Percentiles rank a stretch among this genome's conserved stretches.
These are phyloP conservation scores for Noctua pronuba DNA, from an alignment of 2,888 invertebrate genomes.

Conservation along the genomic window DNA sequence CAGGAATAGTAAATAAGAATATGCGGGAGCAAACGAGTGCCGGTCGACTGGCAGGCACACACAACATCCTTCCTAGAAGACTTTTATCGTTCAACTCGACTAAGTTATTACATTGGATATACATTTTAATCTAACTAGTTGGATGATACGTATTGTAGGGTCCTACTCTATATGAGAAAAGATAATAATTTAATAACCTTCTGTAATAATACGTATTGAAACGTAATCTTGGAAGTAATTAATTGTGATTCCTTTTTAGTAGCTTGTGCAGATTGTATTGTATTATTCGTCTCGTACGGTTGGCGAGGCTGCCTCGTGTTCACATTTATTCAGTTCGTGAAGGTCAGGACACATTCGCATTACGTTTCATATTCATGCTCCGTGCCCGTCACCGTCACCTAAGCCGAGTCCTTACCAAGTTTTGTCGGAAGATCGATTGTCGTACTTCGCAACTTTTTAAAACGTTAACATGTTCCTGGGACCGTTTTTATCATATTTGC, in stretches of 20 bases:
- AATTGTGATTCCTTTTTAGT: slow-evolving; percentile 13
- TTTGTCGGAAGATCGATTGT: slow-evolving; percentile 72
- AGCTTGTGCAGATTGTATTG: slow-evolving; percentile 19
- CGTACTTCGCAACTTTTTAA: slow-evolving; percentile 48
- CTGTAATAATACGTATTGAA: slow-evolving; percentile 20
- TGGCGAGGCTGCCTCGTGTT: slow-evolving; percentile 31
- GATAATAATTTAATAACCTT: slow-evolving; percentile 16
- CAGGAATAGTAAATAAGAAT: slow-evolving; percentile 78
- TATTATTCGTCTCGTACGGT: slow-evolving; percentile 17
- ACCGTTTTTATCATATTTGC: slow-evolving; percentile 63
- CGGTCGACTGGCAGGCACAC: slow-evolving; percentile 50
- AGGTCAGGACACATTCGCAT: slow-evolving; percentile 59
- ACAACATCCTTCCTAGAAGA: slow-evolving; percentile 36
- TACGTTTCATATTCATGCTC: slow-evolving; percentile 67
- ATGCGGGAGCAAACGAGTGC: slow-evolving; percentile 72
- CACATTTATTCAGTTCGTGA: slow-evolving; percentile 39
- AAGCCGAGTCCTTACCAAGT: slow-evolving; percentile 70
- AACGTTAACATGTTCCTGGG: slow-evolving; percentile 35
- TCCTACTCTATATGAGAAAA: slow-evolving; percentile 4
- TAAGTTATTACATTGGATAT: slow-evolving; percentile 48
- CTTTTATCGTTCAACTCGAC: slow-evolving; percentile 45
- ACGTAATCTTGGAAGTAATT: slow-evolving; percentile 22
- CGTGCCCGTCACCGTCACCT: slow-evolving; percentile 64
- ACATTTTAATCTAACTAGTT: slow-evolving; percentile 32
- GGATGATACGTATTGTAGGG: slow-evolving; percentile 23